phyloP scores from a whole-genome alignment of 1,140 invertebrate species.

The Ruditapes philippinarum region DNA sequence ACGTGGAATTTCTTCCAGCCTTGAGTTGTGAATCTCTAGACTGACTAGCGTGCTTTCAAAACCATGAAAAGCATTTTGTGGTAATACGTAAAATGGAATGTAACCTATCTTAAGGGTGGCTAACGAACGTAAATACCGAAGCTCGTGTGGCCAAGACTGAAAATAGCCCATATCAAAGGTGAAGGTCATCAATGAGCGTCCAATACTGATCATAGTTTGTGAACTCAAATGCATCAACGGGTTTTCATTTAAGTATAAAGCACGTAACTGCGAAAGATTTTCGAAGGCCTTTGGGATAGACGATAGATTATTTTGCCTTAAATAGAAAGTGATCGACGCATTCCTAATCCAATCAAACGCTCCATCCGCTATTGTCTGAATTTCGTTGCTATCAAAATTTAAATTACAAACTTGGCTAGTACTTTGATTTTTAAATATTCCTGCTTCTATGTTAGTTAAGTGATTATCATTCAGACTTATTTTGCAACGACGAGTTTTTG shows the following conservation, averaged over 20 bases:
- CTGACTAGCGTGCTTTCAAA: not conserved
- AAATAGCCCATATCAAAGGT: not conserved
- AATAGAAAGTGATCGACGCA: too few relatives aligned
- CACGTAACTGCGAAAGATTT: too few relatives aligned
- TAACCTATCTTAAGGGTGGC: not conserved
- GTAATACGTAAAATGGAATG: not conserved
- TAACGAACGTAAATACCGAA: not conserved
- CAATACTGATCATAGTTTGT: not conserved
- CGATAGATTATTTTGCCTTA: too few relatives aligned
- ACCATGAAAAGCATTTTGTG: not conserved
- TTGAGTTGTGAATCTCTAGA: not conserved
- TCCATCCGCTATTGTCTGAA: too few relatives aligned
- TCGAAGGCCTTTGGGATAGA: too few relatives aligned
- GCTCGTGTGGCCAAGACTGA: not conserved
- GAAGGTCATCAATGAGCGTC: not conserved
- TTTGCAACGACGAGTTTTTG: too few relatives aligned
- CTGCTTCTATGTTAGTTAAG: too few relatives aligned
- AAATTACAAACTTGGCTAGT: too few relatives aligned
- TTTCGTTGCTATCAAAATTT: too few relatives aligned
- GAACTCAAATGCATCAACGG: not conserved
- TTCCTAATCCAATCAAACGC: too few relatives aligned
- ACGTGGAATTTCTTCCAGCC: not conserved
- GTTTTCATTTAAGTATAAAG: not conserved
- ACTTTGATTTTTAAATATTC: too few relatives aligned
- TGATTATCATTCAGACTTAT: too few relatives aligned